Conservation (phyloP, 2,888 invertebrate genomes). For the Sarcophaga subvicina region DNA sequence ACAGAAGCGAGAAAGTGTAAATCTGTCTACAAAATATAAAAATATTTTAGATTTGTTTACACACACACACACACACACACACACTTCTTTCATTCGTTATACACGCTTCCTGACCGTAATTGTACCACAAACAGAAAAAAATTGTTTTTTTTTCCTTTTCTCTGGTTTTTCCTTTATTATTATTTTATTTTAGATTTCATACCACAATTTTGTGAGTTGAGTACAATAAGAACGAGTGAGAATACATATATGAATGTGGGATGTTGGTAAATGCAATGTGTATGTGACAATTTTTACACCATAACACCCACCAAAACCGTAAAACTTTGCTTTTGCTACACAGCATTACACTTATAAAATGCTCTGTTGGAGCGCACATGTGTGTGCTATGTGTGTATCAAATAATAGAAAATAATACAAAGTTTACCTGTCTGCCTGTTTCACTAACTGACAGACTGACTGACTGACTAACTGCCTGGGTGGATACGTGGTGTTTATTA, state of each 20-base stretch:
- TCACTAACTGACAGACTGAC: too few species aligned
- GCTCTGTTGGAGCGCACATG: background rate
- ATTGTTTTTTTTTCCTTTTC: conserved; percentile 30
- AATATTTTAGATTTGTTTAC: conserved; percentile 10
- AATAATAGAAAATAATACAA: too few species aligned
- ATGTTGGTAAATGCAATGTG: conserved; percentile 33
- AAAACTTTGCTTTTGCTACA: conserved; percentile 37
- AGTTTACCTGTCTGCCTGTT: background rate
- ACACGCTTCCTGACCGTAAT: conserved; percentile 60
- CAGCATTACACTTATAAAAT: conserved; percentile 50
- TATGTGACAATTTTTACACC: conserved; percentile 66
- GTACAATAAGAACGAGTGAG: background rate
- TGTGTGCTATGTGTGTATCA: too few species aligned
- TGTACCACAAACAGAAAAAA: conserved; percentile 47
- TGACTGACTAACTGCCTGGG: too few species aligned
- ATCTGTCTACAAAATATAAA: background rate
- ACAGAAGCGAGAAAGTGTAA: background rate
- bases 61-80: conserved; percentile 8
- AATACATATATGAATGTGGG: background rate
- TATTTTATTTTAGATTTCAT: too few species aligned
- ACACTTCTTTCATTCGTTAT: conserved; percentile 51
- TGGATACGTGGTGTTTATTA: too few species aligned
- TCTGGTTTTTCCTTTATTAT: too few species aligned
- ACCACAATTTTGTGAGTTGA: conserved; percentile 6
- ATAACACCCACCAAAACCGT: conserved; percentile 10